These are phyloP conservation scores for Vipera latastei DNA, from an alignment of 2,797 vertebrate species.

Conservation along the genomic window DNA sequence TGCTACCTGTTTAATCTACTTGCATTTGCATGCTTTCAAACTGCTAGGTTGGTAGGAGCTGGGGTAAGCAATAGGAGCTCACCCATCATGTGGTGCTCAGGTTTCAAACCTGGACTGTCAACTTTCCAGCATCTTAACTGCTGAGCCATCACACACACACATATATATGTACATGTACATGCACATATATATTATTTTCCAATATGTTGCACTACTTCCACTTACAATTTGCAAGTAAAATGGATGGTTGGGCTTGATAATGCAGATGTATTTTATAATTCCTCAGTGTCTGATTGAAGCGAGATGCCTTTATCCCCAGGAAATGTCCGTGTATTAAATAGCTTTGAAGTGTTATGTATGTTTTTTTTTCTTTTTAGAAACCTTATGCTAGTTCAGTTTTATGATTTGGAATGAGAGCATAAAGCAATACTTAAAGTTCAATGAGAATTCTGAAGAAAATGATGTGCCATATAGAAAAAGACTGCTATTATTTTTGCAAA, in stretches of 20 bases:
- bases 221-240: slow-evolving; percentile 17
- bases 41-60: neutral
- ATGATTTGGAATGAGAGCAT: slow-evolving; percentile 17
- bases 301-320: slow-evolving; percentile 24
- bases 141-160: neutral
- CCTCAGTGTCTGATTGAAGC: slow-evolving; percentile 20
- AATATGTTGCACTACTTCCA: neutral
- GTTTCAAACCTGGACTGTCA: no score
- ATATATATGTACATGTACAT: neutral
- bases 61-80: neutral
- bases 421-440: slow-evolving; percentile 30
- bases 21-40: neutral
- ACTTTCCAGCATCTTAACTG: neutral
- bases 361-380: slow-evolving; percentile 10
- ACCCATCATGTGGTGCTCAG: neutral
- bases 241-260: slow-evolving; percentile 6
- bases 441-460: slow-evolving; percentile 31
- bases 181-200: neutral
- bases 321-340: slow-evolving; percentile 30
- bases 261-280: slow-evolving; percentile 20
- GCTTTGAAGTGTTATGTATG: slow-evolving; percentile 34
- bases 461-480: neutral
- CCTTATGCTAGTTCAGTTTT: slow-evolving; percentile 40
- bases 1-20: neutral
- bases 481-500: slow-evolving; percentile 12